Evolutionary conservation across 2,113 vertebrate species (phyloP).

Genomic region (Strigops habroptila): DNA sequence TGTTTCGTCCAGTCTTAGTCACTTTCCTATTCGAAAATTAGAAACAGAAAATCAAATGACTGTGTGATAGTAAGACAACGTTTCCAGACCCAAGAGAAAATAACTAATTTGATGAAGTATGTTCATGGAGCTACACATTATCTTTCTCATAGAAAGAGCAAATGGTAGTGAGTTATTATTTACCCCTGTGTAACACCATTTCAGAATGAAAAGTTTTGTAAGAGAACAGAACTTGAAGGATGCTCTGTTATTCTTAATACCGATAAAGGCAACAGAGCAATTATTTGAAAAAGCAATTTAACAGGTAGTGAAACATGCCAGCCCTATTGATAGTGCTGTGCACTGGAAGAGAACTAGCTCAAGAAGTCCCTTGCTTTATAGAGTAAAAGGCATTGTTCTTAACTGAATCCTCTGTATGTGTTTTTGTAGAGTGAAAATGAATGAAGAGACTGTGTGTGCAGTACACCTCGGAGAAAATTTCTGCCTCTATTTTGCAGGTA

Average conservation of each 20-base stretch:
- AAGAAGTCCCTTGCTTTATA: background rate
- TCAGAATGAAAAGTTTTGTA: background rate
- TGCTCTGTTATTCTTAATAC: background rate
- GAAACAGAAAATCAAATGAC: background rate
- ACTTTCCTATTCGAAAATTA: background rate
- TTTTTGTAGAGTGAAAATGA: conserved; percentile 39
- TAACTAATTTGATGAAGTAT: background rate
- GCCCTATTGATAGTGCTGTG: background rate
- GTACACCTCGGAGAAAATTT: background rate
- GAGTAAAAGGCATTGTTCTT: background rate
- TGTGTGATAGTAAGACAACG: background rate
- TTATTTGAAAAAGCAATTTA: background rate
- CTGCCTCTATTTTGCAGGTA: conserved; percentile 55
- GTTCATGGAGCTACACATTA: background rate
- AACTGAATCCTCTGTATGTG: background rate
- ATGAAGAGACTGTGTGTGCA: background rate
- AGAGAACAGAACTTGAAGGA: background rate
- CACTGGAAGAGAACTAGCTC: background rate
- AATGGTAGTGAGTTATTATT: background rate
- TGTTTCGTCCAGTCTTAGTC: background rate
- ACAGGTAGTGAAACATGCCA: background rate
- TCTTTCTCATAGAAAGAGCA: background rate
- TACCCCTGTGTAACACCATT: accelerated
- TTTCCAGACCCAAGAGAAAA: background rate
- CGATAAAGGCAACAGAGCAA: background rate